Conservation (phyloP, 2,797 vertebrate species). For the Labeo calbasu region DNA sequence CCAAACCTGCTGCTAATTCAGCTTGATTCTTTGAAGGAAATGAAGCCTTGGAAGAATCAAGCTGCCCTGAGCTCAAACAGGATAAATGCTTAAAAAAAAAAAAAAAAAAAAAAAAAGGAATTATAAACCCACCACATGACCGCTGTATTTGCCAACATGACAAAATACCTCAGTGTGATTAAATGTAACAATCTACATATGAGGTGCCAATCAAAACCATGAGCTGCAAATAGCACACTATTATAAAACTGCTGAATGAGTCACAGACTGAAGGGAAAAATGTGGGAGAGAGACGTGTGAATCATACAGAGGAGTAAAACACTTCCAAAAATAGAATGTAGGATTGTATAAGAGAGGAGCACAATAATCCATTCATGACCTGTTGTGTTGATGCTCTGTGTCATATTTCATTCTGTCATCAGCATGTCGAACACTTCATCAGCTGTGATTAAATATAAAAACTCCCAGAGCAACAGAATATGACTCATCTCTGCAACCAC, state of each 20-base stretch:
- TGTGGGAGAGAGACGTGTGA: constrained; percentile 28
- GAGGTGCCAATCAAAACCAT: constrained; percentile 28
- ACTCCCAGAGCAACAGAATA: constrained; percentile 16
- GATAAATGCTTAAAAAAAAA: neutral
- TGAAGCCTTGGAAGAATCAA: neutral
- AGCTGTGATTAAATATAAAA: constrained; percentile 29
- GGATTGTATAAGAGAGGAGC: constrained; percentile 27
- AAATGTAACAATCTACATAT: constrained; percentile 26
- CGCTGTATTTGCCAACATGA: neutral
- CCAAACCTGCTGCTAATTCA: neutral
- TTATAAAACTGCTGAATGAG: constrained; percentile 45
- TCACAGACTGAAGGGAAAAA: constrained; percentile 47
- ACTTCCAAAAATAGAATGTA: constrained; percentile 28
- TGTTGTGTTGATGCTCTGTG: constrained; percentile 9
- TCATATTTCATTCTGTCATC: constrained; percentile 20
- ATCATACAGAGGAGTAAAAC: constrained; percentile 53
- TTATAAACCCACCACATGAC: neutral
- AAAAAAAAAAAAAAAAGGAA: neutral
- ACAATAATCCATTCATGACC: constrained; percentile 33
- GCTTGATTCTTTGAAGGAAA: neutral
- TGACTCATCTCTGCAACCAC: constrained; percentile 16
- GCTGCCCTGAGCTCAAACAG: neutral
- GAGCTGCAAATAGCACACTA: constrained; percentile 27
- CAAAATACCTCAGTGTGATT: neutral
- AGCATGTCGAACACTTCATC: neutral